Percentiles rank a stretch among this genome's conserved stretches.
Conservation (phyloP, 2,888 invertebrate genomes). For the Vesta saturnalis region DNA sequence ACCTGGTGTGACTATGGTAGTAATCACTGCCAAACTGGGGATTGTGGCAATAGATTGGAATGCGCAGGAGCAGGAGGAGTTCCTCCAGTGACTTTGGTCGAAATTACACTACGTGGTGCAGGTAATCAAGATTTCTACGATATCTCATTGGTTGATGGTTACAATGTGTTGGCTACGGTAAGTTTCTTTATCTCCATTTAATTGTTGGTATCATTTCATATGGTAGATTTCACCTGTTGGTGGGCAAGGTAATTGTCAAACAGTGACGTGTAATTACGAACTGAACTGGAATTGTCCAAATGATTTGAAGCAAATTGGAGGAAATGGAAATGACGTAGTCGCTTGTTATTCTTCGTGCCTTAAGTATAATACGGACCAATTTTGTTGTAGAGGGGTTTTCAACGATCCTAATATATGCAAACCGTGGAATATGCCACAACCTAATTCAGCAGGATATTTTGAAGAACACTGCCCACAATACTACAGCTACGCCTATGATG, state of each 20-base stretch:
- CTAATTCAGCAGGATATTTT: slow-evolving; percentile 60
- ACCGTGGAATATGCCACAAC: slow-evolving; percentile 51
- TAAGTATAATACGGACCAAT: slow-evolving; percentile 61
- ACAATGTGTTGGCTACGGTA: slow-evolving; percentile 58
- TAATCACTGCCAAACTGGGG: too few relatives aligned
- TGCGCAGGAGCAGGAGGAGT: slow-evolving; percentile 62
- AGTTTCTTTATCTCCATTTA: too few relatives aligned
- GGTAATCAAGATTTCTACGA: slow-evolving; percentile 63
- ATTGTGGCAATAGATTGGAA: slow-evolving; percentile 59
- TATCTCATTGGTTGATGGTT: slow-evolving; percentile 64
- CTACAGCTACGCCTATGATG: slow-evolving; percentile 67
- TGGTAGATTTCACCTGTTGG: slow-evolving; percentile 54
- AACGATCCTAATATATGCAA: slow-evolving; percentile 61
- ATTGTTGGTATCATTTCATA: too few relatives aligned
- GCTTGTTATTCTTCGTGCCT: slow-evolving; percentile 65
- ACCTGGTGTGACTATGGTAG: slow-evolving; percentile 61
- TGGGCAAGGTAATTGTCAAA: slow-evolving; percentile 54
- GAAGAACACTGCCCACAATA: slow-evolving; percentile 64
- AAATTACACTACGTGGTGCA: slow-evolving; percentile 60
- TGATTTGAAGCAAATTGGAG: slow-evolving; percentile 50
- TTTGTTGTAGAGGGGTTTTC: slow-evolving; percentile 62
- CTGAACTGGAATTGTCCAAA: slow-evolving; percentile 59
- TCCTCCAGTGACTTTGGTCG: slow-evolving; percentile 61
- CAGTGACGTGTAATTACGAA: slow-evolving; percentile 54
- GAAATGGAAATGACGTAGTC: slow-evolving; percentile 48